Evolutionary conservation across 2,113 vertebrate species (phyloP).

Genomic region (Seriola dumerili): DNA sequence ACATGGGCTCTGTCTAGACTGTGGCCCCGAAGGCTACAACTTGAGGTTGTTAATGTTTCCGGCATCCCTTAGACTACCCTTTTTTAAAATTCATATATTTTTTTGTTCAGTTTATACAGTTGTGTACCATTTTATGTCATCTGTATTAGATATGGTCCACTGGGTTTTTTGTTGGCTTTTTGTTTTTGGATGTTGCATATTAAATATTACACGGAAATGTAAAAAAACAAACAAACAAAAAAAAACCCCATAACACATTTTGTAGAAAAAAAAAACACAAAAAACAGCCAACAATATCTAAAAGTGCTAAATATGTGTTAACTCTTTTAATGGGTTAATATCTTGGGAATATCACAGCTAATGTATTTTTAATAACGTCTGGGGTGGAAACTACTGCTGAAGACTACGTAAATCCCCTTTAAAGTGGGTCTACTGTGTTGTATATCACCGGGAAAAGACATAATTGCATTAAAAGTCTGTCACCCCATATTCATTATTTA

Average conservation of each 20-base stretch:
- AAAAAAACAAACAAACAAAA: background rate
- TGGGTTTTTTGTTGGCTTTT: background rate
- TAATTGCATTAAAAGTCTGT: constrained; percentile 5
- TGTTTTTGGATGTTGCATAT: background rate
- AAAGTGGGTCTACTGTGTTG: background rate
- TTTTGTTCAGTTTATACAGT: too few species aligned
- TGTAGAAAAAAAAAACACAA: background rate
- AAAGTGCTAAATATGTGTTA: background rate
- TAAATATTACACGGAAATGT: background rate
- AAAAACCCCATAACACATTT: background rate
- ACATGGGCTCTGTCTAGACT: background rate
- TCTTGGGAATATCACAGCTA: background rate
- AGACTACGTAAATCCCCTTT: background rate
- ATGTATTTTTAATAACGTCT: background rate
- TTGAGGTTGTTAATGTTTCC: background rate
- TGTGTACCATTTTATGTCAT: background rate
- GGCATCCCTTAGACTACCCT: too few species aligned
- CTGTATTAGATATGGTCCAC: background rate
- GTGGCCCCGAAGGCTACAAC: too few species aligned
- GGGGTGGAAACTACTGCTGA: background rate
- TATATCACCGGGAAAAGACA: background rate
- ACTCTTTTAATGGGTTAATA: background rate
- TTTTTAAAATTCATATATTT: too few species aligned
- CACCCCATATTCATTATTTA: constrained; percentile 45
- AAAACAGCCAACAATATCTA: background rate